Conservation (phyloP, 2,113 vertebrate species). For the Bombycilla garrulus region DNA sequence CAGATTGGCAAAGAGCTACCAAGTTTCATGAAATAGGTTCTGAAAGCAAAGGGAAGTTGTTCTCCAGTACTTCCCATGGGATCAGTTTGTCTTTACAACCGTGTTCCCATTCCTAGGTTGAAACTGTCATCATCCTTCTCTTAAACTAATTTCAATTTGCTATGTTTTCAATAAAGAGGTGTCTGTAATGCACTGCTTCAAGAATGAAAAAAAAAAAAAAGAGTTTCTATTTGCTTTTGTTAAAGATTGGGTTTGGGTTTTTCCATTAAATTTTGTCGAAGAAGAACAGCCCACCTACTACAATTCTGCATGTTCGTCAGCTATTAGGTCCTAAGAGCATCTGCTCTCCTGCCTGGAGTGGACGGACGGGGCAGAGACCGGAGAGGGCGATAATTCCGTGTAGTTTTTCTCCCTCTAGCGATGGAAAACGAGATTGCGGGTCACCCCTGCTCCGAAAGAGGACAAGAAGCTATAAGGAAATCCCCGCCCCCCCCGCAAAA, state of each 20-base stretch:
- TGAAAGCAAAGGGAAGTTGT: not conserved
- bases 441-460: not conserved
- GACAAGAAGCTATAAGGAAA: rapidly evolving
- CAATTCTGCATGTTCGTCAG: not conserved
- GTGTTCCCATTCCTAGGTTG: not conserved
- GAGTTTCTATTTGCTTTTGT: not conserved
- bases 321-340: not conserved
- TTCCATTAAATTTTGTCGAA: not conserved
- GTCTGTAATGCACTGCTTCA: not conserved
- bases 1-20: not conserved
- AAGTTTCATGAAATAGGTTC: not conserved
- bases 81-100: not conserved
- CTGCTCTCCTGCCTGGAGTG: not conserved
- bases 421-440: slow-evolving; percentile 54
- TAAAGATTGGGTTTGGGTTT: not conserved
- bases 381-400: slow-evolving; percentile 58
- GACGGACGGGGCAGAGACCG: rapidly evolving
- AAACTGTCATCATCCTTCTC: not conserved
- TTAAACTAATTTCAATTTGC: not conserved
- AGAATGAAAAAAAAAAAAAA: not conserved
- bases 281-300: not conserved
- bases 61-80: not conserved
- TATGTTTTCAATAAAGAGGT: not conserved
- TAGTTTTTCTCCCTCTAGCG: slow-evolving; percentile 82
- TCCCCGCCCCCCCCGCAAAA: no score